Evolutionary conservation across 2,888 invertebrate species (phyloP).

Genomic region (Ischnus inquisitorius): DNA sequence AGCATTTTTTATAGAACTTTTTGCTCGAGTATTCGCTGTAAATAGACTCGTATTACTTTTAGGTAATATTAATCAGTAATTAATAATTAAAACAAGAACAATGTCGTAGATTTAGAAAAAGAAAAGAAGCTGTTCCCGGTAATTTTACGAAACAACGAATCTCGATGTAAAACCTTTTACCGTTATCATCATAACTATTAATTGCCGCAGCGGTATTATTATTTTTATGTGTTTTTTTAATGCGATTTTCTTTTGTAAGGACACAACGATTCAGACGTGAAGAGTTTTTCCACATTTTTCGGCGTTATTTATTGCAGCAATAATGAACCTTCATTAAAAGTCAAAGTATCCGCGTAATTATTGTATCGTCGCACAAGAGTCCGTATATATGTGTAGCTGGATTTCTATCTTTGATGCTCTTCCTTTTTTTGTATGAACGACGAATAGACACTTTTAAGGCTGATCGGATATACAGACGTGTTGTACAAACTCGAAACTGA

Average conservation of each 20-base stretch:
- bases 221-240: slow-evolving; percentile 43
- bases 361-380: slow-evolving; percentile 62
- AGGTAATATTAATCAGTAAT: slow-evolving; percentile 38
- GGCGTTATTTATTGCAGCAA: slow-evolving; percentile 15
- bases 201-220: slow-evolving; percentile 63
- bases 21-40: slow-evolving; percentile 72
- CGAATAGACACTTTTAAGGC: slow-evolving; percentile 47
- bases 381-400: slow-evolving; percentile 45
- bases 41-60: slow-evolving; percentile 66
- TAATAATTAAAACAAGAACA: slow-evolving; percentile 10
- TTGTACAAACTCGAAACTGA: slow-evolving; percentile 54
- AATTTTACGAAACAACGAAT: slow-evolving; percentile 59
- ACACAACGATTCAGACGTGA: slow-evolving; percentile 39
- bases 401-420: slow-evolving; percentile 49
- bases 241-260: background rate
- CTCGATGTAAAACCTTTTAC: slow-evolving; percentile 53
- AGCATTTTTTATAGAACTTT: slow-evolving; percentile 78
- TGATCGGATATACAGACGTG: slow-evolving; percentile 39
- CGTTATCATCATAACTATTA: slow-evolving; percentile 42
- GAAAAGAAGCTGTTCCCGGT: slow-evolving; percentile 33
- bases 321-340: slow-evolving; percentile 27
- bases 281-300: slow-evolving; percentile 52
- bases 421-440: slow-evolving; percentile 56
- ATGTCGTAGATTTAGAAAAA: slow-evolving; percentile 40
- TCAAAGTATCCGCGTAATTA: slow-evolving; percentile 39